A percentile compares a stretch with the other conserved stretches of the same genome.
phyloP scores from a whole-genome alignment of 2,888 invertebrate species.

The Apamea monoglypha region DNA sequence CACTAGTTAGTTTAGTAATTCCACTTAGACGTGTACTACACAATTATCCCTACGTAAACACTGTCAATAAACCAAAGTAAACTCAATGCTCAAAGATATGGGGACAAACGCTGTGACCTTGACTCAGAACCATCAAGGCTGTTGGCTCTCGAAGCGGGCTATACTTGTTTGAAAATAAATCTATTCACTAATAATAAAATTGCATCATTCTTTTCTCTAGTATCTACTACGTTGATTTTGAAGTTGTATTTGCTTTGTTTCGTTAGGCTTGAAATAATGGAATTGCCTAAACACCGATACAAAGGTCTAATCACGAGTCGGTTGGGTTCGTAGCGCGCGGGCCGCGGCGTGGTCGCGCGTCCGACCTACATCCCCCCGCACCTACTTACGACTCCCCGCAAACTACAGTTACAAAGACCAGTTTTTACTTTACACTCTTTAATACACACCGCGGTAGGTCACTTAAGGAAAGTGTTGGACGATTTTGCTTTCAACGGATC shows the following conservation, averaged over 20 bases:
- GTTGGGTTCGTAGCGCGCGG: constrained; percentile 44
- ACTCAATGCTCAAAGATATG: constrained; percentile 48
- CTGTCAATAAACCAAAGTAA: constrained; percentile 62
- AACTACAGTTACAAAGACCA: constrained; percentile 86
- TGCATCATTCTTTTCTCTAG: constrained; percentile 59
- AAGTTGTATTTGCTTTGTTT: constrained; percentile 16
- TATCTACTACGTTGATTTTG: constrained; percentile 9
- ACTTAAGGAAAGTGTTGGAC: constrained; percentile 87
- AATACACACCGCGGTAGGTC: constrained; percentile 80
- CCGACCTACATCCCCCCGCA: constrained; percentile 81
- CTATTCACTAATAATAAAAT: constrained; percentile 63
- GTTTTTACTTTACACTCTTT: constrained; percentile 83
- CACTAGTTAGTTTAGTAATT: constrained; percentile 26
- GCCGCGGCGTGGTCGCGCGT: constrained; percentile 68
- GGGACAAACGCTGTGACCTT: constrained; percentile 76
- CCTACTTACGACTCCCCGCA: constrained; percentile 67
- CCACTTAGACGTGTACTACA: constrained; percentile 34
- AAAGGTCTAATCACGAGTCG: constrained; percentile 54
- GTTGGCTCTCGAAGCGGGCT: constrained; percentile 60
- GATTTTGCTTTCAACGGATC: constrained; percentile 88
- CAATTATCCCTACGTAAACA: constrained; percentile 44
- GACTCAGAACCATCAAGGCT: constrained; percentile 79
- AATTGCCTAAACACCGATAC: constrained; percentile 26
- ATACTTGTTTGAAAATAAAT: constrained; percentile 67
- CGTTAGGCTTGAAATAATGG: constrained; percentile 4